Percentiles rank a stretch among this genome's conserved stretches.
Conservation (phyloP, 2,113 vertebrate species). For the Columbina picui region DNA sequence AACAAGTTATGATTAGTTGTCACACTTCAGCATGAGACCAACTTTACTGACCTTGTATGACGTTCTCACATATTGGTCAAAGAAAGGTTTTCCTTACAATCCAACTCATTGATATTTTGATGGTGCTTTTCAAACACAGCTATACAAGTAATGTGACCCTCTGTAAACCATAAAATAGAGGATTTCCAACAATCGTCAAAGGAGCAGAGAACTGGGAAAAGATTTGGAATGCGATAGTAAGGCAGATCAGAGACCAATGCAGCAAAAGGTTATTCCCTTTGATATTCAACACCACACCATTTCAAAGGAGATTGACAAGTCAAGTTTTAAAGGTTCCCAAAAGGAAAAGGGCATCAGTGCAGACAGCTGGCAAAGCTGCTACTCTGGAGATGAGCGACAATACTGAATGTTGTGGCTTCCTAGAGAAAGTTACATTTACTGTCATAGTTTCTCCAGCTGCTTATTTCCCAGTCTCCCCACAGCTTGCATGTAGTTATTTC, state of each 20-base stretch:
- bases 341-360: background rate
- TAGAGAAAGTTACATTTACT: background rate
- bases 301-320: constrained; percentile 32
- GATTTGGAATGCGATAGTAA: background rate
- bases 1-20: background rate
- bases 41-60: background rate
- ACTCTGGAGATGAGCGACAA: background rate
- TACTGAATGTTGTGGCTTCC: background rate
- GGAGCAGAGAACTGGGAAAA: background rate
- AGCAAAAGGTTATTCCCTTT: constrained; percentile 23
- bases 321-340: background rate
- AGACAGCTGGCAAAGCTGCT: background rate
- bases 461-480: background rate
- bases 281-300: constrained; percentile 24
- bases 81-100: background rate
- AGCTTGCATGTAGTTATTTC: background rate
- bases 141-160: background rate
- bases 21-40: background rate
- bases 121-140: background rate
- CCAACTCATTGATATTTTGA: background rate
- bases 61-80: rapidly evolving
- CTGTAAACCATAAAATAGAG: background rate
- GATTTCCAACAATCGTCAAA: background rate
- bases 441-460: background rate
- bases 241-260: background rate